These are phyloP conservation scores for Otolemur crassicaudatus DNA, from an alignment of 2,797 vertebrate species.

Conservation along the genomic window DNA sequence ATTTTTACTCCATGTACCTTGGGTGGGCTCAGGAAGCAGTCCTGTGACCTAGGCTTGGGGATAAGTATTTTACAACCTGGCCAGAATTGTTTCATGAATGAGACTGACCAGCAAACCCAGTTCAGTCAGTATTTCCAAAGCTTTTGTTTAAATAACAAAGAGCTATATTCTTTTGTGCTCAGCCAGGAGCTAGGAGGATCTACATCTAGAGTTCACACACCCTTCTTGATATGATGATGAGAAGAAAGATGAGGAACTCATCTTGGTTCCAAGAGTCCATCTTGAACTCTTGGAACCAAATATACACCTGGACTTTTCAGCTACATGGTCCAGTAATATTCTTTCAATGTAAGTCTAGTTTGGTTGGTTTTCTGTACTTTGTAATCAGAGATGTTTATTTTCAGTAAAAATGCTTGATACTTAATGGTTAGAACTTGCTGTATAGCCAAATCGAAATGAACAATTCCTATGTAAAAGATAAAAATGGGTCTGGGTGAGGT, in stretches of 20 bases:
- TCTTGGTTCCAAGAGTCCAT: too few relatives aligned
- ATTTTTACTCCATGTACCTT: background rate
- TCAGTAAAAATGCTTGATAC: conserved; percentile 5
- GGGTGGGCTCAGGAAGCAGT: background rate
- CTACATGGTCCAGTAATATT: background rate
- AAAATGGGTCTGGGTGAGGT: background rate
- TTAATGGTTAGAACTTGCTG: background rate
- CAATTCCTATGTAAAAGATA: background rate
- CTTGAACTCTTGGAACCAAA: background rate
- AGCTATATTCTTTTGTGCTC: background rate
- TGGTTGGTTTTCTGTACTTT: background rate
- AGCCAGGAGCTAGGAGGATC: background rate
- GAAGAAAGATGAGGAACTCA: background rate
- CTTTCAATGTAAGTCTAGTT: background rate
- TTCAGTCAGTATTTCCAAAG: background rate
- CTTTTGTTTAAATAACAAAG: background rate
- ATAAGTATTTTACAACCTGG: background rate
- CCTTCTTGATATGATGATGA: background rate
- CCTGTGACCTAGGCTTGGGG: background rate
- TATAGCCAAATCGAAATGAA: background rate
- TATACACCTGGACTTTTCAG: background rate
- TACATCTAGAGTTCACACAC: background rate
- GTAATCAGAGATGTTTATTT: conserved; percentile 2
- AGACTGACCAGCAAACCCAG: background rate
- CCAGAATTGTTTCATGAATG: background rate